Conservation (phyloP, 2,797 vertebrate genomes). For the Mycteria americana region DNA sequence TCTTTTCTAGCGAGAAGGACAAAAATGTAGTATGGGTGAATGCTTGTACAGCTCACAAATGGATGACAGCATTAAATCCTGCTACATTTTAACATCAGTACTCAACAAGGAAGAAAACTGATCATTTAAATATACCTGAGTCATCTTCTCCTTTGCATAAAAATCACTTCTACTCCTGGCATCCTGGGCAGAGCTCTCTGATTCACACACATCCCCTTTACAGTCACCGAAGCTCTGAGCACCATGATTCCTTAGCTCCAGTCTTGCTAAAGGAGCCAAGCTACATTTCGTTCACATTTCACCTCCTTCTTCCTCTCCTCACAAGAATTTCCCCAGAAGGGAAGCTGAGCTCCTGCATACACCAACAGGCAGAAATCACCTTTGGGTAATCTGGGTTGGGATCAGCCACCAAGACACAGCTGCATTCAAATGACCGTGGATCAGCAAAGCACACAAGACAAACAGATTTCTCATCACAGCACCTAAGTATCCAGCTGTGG, state of each 20-base stretch:
- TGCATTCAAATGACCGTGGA: not conserved
- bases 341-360: not conserved
- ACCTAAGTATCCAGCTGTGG: not conserved
- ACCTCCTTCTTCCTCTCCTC: not conserved
- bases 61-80: not conserved
- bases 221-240: not conserved
- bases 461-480: not conserved
- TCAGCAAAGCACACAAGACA: not conserved
- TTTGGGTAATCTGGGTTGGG: not conserved
- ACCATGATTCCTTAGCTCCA: not conserved
- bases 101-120: not conserved
- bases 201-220: not conserved
- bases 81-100: not conserved
- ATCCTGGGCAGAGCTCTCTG: constrained; percentile 29
- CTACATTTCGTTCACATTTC: not conserved
- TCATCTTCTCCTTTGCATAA: constrained; percentile 25
- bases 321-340: not conserved
- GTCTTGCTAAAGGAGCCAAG: not conserved
- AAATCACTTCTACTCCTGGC: constrained; percentile 36
- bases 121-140: constrained; percentile 35
- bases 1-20: not conserved
- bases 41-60: not conserved
- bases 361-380: not conserved
- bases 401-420: not conserved
- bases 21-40: not conserved